Percentiles rank a stretch among this genome's conserved stretches.
Conservation (phyloP, 2,888 invertebrate genomes). For the Ophion costatus region DNA sequence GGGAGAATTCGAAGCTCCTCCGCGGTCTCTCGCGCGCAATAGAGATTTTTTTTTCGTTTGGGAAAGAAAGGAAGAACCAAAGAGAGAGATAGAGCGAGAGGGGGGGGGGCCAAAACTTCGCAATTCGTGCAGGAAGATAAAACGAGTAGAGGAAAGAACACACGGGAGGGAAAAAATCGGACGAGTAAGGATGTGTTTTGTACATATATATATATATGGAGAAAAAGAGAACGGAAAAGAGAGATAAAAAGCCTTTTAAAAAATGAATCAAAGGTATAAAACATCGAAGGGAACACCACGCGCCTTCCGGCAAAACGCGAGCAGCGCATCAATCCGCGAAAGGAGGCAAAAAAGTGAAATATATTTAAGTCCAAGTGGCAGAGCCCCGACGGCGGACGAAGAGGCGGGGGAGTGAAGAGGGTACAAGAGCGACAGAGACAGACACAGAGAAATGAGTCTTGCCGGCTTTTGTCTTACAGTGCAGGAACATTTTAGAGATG, state of each 20-base stretch:
- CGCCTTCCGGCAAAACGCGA: slow-evolving; percentile 24
- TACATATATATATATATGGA: background rate
- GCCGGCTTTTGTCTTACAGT: slow-evolving; percentile 54
- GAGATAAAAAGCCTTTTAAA: slow-evolving; percentile 40
- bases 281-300: slow-evolving; percentile 43
- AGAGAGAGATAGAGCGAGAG: slow-evolving; percentile 28
- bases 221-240: slow-evolving; percentile 28
- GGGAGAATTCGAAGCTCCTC: slow-evolving; percentile 63
- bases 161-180: background rate
- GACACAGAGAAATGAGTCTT: slow-evolving; percentile 54
- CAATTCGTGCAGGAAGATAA: slow-evolving; percentile 45
- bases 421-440: slow-evolving; percentile 42
- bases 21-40: slow-evolving; percentile 32
- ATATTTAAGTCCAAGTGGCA: slow-evolving; percentile 21
- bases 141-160: slow-evolving; percentile 36
- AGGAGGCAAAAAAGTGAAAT: slow-evolving; percentile 64
- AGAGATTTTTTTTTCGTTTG: slow-evolving; percentile 39
- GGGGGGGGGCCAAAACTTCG: slow-evolving; percentile 27
- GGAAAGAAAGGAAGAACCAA: slow-evolving; percentile 13
- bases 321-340: slow-evolving; percentile 46
- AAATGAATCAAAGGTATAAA: slow-evolving; percentile 59
- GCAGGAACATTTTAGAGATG: slow-evolving; percentile 7
- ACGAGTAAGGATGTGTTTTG: slow-evolving; percentile 11
- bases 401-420: slow-evolving; percentile 17
- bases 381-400: background rate